Evolutionary conservation across 2,888 invertebrate species (phyloP).

Genomic region (Spilarctia lutea): DNA sequence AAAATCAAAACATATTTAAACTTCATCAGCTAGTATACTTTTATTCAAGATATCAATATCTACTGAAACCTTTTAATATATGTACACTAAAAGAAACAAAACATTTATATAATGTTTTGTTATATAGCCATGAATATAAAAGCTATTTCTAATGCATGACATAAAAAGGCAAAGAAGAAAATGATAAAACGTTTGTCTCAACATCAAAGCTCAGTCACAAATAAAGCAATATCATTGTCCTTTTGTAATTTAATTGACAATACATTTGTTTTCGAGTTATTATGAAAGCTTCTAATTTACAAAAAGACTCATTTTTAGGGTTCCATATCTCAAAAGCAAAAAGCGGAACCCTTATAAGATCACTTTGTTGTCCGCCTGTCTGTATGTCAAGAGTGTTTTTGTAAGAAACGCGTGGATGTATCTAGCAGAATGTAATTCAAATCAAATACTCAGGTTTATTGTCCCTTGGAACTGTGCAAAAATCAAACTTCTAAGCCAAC

Average conservation of each 20-base stretch:
- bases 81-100: background rate
- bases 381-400: too few species aligned
- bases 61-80: background rate
- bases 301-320: background rate
- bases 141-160: conserved; percentile 3
- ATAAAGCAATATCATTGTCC: conserved; percentile 12
- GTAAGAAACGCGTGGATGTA: too few species aligned
- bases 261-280: conserved; percentile 1
- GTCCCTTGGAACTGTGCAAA: too few species aligned
- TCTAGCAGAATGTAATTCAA: too few species aligned
- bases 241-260: conserved; percentile 11
- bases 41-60: background rate
- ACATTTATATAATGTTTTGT: too few species aligned
- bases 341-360: too few species aligned
- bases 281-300: background rate
- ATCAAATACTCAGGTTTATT: too few species aligned
- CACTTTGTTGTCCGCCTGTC: too few species aligned
- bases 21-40: background rate
- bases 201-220: conserved; percentile 18
- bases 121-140: background rate
- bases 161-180: conserved; percentile 14
- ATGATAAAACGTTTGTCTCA: conserved; percentile 9
- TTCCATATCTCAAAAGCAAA: too few species aligned
- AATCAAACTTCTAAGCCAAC: too few species aligned
- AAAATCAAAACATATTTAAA: background rate